These are phyloP conservation scores for Crenuchus spilurus DNA, from an alignment of 2,797 vertebrate species.

Conservation along the genomic window DNA sequence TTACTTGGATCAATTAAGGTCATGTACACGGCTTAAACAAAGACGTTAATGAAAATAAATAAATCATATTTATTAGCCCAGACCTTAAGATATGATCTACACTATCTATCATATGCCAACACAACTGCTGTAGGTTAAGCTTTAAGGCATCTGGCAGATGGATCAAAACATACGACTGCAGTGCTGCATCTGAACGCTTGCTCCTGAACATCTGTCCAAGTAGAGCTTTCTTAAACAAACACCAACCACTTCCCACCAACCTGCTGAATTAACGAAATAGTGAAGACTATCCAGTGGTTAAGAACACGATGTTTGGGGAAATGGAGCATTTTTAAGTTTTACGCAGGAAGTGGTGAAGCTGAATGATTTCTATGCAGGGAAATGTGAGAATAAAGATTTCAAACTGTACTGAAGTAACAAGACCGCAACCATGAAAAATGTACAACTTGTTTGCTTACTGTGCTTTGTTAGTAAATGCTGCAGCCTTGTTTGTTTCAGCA, in stretches of 20 bases:
- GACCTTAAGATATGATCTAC: background rate
- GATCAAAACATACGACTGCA: conserved; percentile 5
- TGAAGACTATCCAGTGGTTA: too few species aligned
- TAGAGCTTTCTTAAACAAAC: conserved; percentile 2
- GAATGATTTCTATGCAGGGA: background rate
- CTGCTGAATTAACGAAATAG: background rate
- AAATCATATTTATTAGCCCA: background rate
- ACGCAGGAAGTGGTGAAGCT: background rate
- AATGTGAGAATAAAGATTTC: background rate
- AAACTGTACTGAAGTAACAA: background rate
- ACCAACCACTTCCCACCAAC: background rate
- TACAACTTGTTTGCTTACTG: background rate
- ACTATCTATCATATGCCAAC: background rate
- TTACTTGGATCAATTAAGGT: background rate
- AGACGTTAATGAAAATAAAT: background rate
- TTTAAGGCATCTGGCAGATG: background rate
- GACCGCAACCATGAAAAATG: background rate
- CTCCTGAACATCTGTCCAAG: background rate
- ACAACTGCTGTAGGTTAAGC: conserved; percentile 3
- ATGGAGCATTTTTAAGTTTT: background rate
- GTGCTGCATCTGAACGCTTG: background rate
- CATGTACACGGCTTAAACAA: background rate
- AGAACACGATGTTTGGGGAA: too few species aligned
- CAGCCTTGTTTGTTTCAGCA: background rate
- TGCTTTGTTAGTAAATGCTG: background rate